These are phyloP conservation scores for Lutjanus campechanus DNA, from an alignment of 2,797 vertebrate genomes.

Conservation along the genomic window DNA sequence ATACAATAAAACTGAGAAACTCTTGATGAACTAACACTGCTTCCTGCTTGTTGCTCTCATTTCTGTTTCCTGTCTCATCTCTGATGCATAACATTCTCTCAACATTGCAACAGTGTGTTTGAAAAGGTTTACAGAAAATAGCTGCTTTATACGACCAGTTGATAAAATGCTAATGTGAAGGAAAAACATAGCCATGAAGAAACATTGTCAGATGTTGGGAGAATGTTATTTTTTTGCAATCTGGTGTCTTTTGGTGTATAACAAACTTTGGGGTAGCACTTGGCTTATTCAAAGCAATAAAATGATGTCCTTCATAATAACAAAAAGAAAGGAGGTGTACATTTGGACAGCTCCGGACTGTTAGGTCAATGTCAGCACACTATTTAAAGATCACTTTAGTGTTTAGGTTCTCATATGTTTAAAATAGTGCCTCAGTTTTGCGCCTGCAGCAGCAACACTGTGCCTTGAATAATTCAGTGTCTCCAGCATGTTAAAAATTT, in stretches of 20 bases:
- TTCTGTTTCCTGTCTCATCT: slow-evolving; percentile 65
- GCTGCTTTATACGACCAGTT: neutral
- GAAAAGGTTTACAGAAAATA: neutral
- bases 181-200: neutral
- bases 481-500: slow-evolving; percentile 49
- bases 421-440: slow-evolving; percentile 18
- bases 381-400: slow-evolving; percentile 20
- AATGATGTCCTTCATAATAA: neutral
- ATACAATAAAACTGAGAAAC: slow-evolving; percentile 87
- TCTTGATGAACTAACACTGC: slow-evolving; percentile 85
- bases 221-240: slow-evolving; percentile 51
- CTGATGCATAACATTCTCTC: slow-evolving; percentile 55
- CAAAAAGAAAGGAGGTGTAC: slow-evolving; percentile 5
- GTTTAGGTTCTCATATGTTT: slow-evolving; percentile 1
- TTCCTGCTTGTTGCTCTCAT: slow-evolving; percentile 76
- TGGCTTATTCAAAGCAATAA: slow-evolving; percentile 67
- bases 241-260: slow-evolving; percentile 36
- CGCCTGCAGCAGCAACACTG: slow-evolving; percentile 21
- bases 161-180: neutral
- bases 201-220: slow-evolving; percentile 59
- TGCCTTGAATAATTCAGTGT: slow-evolving; percentile 70
- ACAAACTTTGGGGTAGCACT: slow-evolving; percentile 40
- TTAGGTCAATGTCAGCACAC: neutral
- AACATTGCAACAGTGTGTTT: slow-evolving; percentile 45
- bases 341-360: neutral